Conservation (phyloP, 2,888 invertebrate genomes). For the Geophilus truncorum region DNA sequence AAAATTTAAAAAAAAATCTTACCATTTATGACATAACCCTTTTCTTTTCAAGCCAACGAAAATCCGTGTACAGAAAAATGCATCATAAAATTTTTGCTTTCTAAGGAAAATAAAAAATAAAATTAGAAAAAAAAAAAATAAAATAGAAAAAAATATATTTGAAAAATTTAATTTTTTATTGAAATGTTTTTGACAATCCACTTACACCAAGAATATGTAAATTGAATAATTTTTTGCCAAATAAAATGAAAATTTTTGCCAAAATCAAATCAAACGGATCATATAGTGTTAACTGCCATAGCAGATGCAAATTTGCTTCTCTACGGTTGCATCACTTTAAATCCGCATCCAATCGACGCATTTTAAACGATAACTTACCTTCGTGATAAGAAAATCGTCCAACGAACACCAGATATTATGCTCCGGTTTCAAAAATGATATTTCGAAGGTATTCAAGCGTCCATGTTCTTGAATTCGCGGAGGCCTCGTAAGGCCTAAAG, state of each 20-base stretch:
- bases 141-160: background rate
- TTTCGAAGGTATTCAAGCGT: background rate
- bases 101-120: background rate
- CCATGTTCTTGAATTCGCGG: background rate
- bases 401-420: background rate
- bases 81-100: background rate
- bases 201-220: too few relatives aligned
- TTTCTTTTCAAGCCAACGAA: background rate
- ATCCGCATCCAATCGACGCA: background rate
- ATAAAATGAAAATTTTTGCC: too few relatives aligned
- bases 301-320: background rate
- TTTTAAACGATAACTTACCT: background rate
- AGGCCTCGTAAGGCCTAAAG: slow-evolving; percentile 10
- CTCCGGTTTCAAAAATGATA: background rate
- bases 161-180: background rate
- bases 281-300: background rate
- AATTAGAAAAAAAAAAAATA: background rate
- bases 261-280: too few relatives aligned
- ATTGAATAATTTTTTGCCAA: too few relatives aligned
- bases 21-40: slow-evolving; percentile 5
- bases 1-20: background rate
- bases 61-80: background rate
- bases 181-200: too few relatives aligned
- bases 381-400: background rate
- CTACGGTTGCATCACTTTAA: background rate